Percentiles rank a stretch among this genome's conserved stretches.
Evolutionary conservation across 2,888 invertebrate species (phyloP).

Genomic region (Heliconius charithonia): DNA sequence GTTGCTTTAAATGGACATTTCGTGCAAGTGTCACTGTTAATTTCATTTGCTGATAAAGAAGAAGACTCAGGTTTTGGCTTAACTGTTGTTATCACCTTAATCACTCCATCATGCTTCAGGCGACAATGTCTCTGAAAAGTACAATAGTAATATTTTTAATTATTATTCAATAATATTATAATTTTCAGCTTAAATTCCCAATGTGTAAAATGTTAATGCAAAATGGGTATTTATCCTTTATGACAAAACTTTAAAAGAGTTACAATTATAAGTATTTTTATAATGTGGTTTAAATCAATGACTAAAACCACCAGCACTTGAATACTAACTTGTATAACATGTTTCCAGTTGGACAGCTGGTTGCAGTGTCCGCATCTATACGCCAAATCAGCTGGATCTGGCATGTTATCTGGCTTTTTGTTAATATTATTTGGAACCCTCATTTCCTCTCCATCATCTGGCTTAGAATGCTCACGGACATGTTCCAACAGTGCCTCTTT

Average conservation of each 20-base stretch:
- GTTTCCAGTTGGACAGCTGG: constrained; percentile 93
- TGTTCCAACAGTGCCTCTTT: constrained; percentile 78
- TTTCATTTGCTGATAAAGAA: constrained; percentile 60
- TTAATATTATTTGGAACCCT: constrained; percentile 48
- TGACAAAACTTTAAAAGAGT: background rate
- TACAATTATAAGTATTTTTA: background rate
- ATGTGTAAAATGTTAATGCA: background rate
- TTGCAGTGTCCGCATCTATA: constrained; percentile 91
- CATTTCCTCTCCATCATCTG: constrained; percentile 57
- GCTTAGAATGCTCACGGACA: constrained; percentile 73
- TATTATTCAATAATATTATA: background rate
- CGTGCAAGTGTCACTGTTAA: constrained; percentile 80
- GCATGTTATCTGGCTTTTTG: constrained; percentile 69
- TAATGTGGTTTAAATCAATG: background rate
- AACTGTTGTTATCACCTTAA: constrained; percentile 85
- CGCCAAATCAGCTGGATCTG: constrained; percentile 76
- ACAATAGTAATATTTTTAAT: constrained; percentile 13
- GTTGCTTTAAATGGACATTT: constrained; percentile 89
- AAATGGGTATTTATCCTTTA: background rate
- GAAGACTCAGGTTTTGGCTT: constrained; percentile 75
- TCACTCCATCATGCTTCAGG: constrained; percentile 90
- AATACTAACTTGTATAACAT: constrained; percentile 90
- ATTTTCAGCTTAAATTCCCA: background rate
- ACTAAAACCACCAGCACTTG: background rate
- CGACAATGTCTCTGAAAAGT: constrained; percentile 89